phyloP scores from a whole-genome alignment of 1,140 invertebrate genomes.

The Drosophila grimshawi region DNA sequence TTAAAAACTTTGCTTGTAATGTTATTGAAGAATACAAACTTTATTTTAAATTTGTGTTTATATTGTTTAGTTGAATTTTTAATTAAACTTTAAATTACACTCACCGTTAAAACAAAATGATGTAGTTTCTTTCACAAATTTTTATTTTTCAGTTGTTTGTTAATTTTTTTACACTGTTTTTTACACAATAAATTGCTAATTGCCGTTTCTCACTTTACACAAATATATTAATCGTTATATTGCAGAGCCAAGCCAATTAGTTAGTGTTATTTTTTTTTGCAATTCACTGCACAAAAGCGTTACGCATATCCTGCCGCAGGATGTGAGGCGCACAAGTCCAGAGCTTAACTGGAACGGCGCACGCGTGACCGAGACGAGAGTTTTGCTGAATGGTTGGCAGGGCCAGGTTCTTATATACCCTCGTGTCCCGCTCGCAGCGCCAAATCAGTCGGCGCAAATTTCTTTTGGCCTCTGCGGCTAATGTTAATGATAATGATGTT shows the following conservation, averaged over 20 bases:
- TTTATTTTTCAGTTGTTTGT: not conserved
- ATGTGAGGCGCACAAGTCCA: constrained; percentile 31
- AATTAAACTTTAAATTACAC: constrained; percentile 15
- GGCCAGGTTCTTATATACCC: constrained; percentile 77
- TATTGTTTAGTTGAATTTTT: not conserved
- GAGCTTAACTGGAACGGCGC: constrained; percentile 59
- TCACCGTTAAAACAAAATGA: constrained; percentile 24
- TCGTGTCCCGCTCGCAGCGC: constrained; percentile 56
- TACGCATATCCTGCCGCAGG: constrained; percentile 62
- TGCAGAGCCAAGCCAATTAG: not conserved
- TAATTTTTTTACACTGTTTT: constrained; percentile 3
- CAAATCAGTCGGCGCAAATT: constrained; percentile 55
- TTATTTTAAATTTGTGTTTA: not conserved
- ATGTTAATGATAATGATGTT: constrained; percentile 53
- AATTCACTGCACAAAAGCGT: constrained; percentile 22
- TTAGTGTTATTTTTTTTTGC: not conserved
- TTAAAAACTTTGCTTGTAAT: not conserved
- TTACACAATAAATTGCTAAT: constrained; percentile 6
- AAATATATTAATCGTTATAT: not conserved
- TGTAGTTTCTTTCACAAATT: not conserved
- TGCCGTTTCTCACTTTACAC: constrained; percentile 10
- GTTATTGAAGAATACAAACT: not conserved
- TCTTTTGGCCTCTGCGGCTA: constrained; percentile 64
- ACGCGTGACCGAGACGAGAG: constrained; percentile 76
- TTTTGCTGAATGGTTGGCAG: constrained; percentile 67